Evolutionary conservation across 2,888 invertebrate genomes (phyloP).

Genomic region (Aleiodes leptofemur): DNA sequence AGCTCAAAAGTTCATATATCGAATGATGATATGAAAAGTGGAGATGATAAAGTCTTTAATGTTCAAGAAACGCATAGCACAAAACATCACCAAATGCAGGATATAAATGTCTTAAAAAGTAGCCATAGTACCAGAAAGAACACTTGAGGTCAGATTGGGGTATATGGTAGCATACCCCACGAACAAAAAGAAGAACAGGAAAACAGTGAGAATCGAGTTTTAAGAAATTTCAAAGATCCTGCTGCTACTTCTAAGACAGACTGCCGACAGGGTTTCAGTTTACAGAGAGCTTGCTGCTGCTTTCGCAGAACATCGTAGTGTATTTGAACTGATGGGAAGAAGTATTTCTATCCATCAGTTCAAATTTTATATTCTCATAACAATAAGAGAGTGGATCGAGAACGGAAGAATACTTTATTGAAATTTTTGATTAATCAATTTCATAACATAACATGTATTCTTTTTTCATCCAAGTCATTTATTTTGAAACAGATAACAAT

Average conservation of each 20-base stretch:
- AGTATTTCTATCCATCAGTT: slow-evolving; percentile 25
- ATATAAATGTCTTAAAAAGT: too few species aligned
- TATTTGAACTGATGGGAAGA: slow-evolving; percentile 36
- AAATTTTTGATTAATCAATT: too few species aligned
- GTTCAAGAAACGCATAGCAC: slow-evolving; percentile 36
- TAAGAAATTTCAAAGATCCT: slow-evolving; percentile 56
- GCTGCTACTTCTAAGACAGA: slow-evolving; percentile 57
- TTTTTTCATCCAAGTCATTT: too few species aligned
- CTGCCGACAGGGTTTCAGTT: slow-evolving; percentile 74
- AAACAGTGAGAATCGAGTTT: slow-evolving; percentile 54
- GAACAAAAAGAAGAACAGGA: slow-evolving; percentile 40
- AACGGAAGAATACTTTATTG: too few species aligned
- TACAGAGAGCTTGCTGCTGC: slow-evolving; percentile 78
- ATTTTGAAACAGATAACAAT: too few species aligned
- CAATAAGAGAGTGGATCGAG: slow-evolving; percentile 6
- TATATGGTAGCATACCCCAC: slow-evolving; percentile 62
- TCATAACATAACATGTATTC: too few species aligned
- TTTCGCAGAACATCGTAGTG: slow-evolving; percentile 74
- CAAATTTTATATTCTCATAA: slow-evolving; percentile 53
- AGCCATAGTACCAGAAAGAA: too few species aligned
- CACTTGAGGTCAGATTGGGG: slow-evolving; percentile 67
- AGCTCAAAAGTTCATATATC: slow-evolving; percentile 36
- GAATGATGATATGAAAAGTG: slow-evolving; percentile 19
- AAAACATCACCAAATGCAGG: neutral
- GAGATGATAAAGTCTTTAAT: slow-evolving; percentile 43